phyloP scores from a whole-genome alignment of 92 coral and sea anemone species.

The Heliopora coerulea region DNA sequence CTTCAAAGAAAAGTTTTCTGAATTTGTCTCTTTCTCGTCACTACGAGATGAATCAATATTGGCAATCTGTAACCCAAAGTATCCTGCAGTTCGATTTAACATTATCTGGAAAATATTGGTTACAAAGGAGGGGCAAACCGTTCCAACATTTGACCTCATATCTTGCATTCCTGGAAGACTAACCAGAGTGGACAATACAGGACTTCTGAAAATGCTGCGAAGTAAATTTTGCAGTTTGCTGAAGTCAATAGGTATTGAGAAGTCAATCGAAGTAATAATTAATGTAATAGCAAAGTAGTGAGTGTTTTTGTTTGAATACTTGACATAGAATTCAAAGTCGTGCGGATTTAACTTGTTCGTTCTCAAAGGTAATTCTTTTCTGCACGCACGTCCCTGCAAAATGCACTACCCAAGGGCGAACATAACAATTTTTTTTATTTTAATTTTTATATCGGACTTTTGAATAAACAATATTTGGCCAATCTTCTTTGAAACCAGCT shows the following conservation, averaged over 20 bases:
- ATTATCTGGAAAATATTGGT: constrained; percentile 68
- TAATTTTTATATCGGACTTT: too few species aligned
- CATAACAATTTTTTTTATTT: too few species aligned
- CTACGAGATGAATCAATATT: constrained; percentile 54
- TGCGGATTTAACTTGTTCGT: too few species aligned
- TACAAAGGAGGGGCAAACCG: constrained; percentile 48
- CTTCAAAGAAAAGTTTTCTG: constrained; percentile 73
- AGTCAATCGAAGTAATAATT: constrained; percentile 74
- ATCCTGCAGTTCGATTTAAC: constrained; percentile 56
- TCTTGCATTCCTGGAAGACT: constrained; percentile 33
- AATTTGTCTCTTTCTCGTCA: constrained; percentile 49
- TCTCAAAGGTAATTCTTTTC: too few species aligned
- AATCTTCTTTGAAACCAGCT: too few species aligned
- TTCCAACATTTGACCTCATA: constrained; percentile 62
- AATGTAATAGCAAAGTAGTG: constrained; percentile 28
- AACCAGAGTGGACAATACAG: constrained; percentile 29
- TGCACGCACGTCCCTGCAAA: too few species aligned
- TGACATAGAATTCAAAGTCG: too few species aligned
- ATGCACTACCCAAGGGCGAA: too few species aligned
- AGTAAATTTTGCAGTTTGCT: constrained; percentile 68
- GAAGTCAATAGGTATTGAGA: constrained; percentile 76
- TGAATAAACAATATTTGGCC: too few species aligned
- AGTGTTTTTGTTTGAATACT: too few species aligned
- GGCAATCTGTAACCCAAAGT: constrained; percentile 55
- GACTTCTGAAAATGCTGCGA: constrained; percentile 58